Evolutionary conservation across 1,140 invertebrate genomes (phyloP), one percentile per base, ranked within the genome.

Genomic region (Monochamus saltuarius): DNA sequence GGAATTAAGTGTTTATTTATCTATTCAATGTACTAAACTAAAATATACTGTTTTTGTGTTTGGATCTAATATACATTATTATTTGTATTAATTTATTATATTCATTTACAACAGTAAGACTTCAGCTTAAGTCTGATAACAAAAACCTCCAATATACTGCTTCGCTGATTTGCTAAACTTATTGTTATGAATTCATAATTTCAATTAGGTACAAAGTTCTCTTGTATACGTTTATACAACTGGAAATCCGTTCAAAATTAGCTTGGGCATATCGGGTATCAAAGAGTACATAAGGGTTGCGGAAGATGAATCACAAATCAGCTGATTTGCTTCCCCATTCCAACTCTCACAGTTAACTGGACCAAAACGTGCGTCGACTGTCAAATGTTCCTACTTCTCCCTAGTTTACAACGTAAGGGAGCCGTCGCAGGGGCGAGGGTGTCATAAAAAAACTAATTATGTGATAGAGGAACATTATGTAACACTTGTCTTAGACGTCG

Each of bases 271-370:
- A 45, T 45, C 49, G 50, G 14, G 37, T 49, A 59, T 46, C 29
- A 59, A 52, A 52, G 36, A 50, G 42, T 36, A 16, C 35, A 17
- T 29, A 53, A 42, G 47, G 55, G 57, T 46, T 39, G 46, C 22
- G 35, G 53, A 58, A 49, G 65, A 65, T 69, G 66, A 66, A 58
- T 63, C 67, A 67, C 60, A 69, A 70, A 72, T 70, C 72, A 73
- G 72, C 72, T 73, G 72, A 72, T 70, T 70, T 54, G 63, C 59
- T 62, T 65, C 59, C 58, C 66, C 55, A 19, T 53, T 38, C 58
- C 56, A 43, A 29, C 53, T 59, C 56, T 49, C 37, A 59, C 52
- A 56, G 50, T 61, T 65, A 65, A 68, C 66, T 68, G 64, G 65
- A 72, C 70, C 64, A 66, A 59, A 68, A 70, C 68, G 66, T 70